Percentiles rank a stretch among this genome's conserved stretches.
phyloP scores from a whole-genome alignment of 2,797 vertebrate species.

The Morus bassanus region DNA sequence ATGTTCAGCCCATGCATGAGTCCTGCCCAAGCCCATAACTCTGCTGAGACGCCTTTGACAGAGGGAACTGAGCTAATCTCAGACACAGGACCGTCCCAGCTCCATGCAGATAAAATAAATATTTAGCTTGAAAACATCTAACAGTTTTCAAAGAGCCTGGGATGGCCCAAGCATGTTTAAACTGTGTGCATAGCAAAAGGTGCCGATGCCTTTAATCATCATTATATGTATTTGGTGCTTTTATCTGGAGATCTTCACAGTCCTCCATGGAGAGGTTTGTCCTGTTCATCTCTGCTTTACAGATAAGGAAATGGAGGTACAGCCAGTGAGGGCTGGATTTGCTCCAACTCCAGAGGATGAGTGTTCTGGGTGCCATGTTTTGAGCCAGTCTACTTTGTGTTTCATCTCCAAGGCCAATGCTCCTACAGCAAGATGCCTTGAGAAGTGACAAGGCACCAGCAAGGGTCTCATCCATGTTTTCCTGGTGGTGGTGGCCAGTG shows the following conservation, averaged over 20 bases:
- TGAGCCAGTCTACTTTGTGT: neutral
- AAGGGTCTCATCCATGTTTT: neutral
- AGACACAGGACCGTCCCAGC: fast-evolving
- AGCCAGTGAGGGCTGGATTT: neutral
- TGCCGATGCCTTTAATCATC: neutral
- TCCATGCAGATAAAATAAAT: constrained; percentile 8
- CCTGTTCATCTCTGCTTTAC: neutral
- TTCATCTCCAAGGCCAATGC: fast-evolving
- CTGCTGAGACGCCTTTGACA: neutral
- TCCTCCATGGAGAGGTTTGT: neutral
- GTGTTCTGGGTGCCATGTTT: fast-evolving
- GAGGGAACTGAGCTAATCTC: neutral
- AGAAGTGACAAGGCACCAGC: neutral
- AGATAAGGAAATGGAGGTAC: neutral
- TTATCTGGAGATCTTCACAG: constrained; percentile 3
- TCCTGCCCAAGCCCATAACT: fast-evolving
- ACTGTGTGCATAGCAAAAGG: neutral
- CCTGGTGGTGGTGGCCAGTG: neutral
- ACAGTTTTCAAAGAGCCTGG: constrained; percentile 16
- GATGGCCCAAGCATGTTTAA: neutral
- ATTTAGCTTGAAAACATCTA: constrained; percentile 40
- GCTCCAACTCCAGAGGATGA: neutral
- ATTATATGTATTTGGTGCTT: fast-evolving
- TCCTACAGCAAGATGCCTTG: fast-evolving
- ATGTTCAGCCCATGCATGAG: neutral